These are phyloP conservation scores for Corythaixoides concolor DNA, from an alignment of 2,113 vertebrate genomes.

Conservation along the genomic window DNA sequence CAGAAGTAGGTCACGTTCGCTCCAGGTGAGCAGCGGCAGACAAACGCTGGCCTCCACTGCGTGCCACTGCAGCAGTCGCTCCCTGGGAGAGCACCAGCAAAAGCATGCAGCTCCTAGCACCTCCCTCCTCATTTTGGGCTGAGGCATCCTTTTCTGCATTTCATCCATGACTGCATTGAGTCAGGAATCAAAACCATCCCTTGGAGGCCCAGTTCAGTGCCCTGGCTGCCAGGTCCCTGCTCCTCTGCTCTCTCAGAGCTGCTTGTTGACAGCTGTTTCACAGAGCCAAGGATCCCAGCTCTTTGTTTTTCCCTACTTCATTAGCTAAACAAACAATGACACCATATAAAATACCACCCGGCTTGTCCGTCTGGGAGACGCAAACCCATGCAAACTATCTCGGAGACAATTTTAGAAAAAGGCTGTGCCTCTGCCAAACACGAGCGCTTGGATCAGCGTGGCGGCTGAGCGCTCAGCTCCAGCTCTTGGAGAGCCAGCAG, in stretches of 20 bases:
- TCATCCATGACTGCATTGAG: not conserved
- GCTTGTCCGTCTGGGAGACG: not conserved
- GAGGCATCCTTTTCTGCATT: not conserved
- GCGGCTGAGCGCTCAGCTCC: not conserved
- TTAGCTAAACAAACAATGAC: slow-evolving; percentile 53
- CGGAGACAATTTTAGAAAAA: slow-evolving; percentile 15
- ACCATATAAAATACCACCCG: slow-evolving; percentile 36
- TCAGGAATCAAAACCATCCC: not conserved
- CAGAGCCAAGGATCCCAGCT: not conserved
- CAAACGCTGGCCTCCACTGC: not conserved
- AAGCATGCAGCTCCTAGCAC: not conserved
- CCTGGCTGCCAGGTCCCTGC: not conserved
- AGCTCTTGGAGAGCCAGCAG: not conserved
- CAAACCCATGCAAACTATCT: not conserved
- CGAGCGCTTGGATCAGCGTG: not conserved
- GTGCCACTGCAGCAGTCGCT: not conserved
- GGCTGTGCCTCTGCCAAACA: not conserved
- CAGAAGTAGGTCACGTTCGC: not conserved
- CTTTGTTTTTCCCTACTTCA: slow-evolving; percentile 8
- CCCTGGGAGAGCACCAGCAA: not conserved
- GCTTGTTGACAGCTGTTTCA: slow-evolving; percentile 35
- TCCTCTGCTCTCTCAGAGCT: not conserved
- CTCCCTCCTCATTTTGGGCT: not conserved
- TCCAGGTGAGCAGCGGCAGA: not conserved
- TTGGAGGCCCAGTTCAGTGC: not conserved